Evolutionary conservation across 2,888 invertebrate species (phyloP).

Genomic region (Trissoscelio sp.): DNA sequence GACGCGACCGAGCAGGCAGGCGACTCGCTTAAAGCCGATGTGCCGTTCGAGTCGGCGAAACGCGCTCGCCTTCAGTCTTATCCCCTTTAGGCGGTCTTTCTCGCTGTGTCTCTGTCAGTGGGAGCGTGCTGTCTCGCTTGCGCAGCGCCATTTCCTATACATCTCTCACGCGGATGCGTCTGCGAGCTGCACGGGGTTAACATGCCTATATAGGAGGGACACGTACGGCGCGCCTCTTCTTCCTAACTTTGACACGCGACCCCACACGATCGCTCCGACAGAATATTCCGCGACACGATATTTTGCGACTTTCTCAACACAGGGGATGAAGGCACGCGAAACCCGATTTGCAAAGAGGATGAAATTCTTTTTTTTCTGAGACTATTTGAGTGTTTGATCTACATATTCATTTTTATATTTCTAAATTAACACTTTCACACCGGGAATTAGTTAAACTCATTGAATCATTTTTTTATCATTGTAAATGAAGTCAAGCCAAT

Average conservation of each 20-base stretch:
- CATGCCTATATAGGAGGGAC: conserved; percentile 41
- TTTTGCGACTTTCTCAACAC: not conserved
- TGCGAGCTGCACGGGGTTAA: conserved; percentile 46
- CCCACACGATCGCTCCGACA: conserved; percentile 49
- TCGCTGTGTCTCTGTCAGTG: conserved; percentile 21
- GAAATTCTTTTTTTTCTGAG: not conserved
- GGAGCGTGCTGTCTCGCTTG: conserved; percentile 5
- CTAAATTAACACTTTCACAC: too few species aligned
- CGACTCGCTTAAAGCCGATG: conserved; percentile 73
- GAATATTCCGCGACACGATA: conserved; percentile 37
- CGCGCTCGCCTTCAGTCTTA: conserved; percentile 26
- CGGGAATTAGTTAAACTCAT: too few species aligned
- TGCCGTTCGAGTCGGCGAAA: conserved; percentile 62
- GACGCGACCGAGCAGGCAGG: conserved; percentile 31
- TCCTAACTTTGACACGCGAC: conserved; percentile 60
- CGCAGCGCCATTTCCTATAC: conserved; percentile 47
- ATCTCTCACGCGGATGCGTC: conserved; percentile 45
- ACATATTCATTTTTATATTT: too few species aligned
- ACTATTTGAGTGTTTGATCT: too few species aligned
- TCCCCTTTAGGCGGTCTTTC: conserved; percentile 50
- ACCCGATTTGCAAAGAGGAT: not conserved
- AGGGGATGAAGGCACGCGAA: conserved; percentile 7
- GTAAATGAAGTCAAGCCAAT: too few species aligned
- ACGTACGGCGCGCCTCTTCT: conserved; percentile 46
- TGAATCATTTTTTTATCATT: too few species aligned